Percentiles rank a stretch among this genome's conserved stretches.
These are phyloP conservation scores for Salminus brasiliensis DNA, from an alignment of 2,113 vertebrate genomes.

Conservation along the genomic window DNA sequence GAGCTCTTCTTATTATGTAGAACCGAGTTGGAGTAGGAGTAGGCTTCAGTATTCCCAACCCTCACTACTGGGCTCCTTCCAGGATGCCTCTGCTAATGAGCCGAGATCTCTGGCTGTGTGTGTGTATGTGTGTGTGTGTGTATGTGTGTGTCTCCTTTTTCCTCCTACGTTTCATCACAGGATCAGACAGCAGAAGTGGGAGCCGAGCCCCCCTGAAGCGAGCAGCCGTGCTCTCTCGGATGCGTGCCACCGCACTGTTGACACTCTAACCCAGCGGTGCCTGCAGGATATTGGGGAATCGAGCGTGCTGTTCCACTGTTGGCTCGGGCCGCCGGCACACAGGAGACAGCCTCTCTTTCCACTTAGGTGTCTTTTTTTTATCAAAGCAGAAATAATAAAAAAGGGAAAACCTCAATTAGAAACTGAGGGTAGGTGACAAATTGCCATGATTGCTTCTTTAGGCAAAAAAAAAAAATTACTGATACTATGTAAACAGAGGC, in stretches of 20 bases:
- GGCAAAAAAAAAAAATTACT: no score
- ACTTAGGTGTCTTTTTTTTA: constrained; percentile 2
- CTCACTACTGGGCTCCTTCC: constrained; percentile 66
- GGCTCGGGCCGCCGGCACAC: neutral
- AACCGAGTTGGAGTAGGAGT: constrained; percentile 61
- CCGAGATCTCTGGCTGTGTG: constrained; percentile 57
- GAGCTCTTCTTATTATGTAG: constrained; percentile 66
- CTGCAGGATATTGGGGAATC: constrained; percentile 45
- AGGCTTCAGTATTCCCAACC: constrained; percentile 60
- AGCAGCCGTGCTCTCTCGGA: constrained; percentile 41
- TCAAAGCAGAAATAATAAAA: neutral
- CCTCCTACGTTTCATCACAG: constrained; percentile 54
- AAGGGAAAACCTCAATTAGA: neutral
- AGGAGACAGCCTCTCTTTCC: neutral
- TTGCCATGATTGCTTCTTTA: no score
- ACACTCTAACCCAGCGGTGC: constrained; percentile 58
- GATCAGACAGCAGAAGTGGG: constrained; percentile 57
- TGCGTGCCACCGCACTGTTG: constrained; percentile 33
- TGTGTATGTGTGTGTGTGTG: constrained; percentile 42
- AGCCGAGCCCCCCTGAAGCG: constrained; percentile 50
- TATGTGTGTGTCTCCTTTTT: constrained; percentile 56
- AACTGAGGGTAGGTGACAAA: neutral
- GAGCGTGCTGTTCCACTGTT: constrained; percentile 18
- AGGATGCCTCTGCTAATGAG: constrained; percentile 73
- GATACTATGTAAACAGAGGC: no score